Evolutionary conservation across 53 echinoderm and acorn worm genomes (phyloP).

Genomic region (Henricia sp.): DNA sequence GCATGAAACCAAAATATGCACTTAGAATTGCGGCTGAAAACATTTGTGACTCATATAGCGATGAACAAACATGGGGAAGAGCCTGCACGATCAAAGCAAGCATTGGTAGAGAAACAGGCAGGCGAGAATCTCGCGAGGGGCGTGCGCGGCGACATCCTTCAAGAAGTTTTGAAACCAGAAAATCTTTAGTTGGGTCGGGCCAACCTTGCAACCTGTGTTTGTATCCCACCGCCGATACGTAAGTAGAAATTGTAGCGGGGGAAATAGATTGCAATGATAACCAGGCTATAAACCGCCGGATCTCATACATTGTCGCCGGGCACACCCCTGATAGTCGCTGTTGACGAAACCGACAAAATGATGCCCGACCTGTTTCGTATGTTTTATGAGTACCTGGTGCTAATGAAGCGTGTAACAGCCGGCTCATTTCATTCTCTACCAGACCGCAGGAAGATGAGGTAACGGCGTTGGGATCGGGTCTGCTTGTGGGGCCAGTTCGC

Average conservation of each 20-base stretch:
- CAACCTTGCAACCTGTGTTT: background rate
- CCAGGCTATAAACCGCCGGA: conserved; percentile 17
- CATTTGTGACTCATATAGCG: background rate
- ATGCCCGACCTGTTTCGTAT: background rate
- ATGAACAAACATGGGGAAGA: background rate
- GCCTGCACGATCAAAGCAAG: background rate
- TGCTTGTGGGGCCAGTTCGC: background rate
- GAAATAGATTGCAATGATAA: background rate
- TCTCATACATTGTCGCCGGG: background rate
- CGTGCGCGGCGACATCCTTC: background rate
- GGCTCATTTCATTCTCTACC: background rate
- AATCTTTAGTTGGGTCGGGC: conserved; percentile 10
- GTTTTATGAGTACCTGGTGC: background rate
- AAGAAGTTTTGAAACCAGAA: background rate
- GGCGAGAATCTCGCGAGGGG: background rate
- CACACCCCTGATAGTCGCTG: background rate
- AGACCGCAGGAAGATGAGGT: background rate
- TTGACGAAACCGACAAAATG: background rate
- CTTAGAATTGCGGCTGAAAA: background rate
- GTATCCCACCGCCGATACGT: conserved; percentile 1
- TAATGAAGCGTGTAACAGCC: background rate
- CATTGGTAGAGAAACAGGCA: conserved; percentile 16
- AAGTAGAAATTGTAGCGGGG: conserved; percentile 20
- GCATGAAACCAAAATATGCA: conserved; percentile 3
- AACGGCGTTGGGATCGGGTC: background rate